Base-by-base conservation (phyloP, 2,888 invertebrate genomes). In the Hirtodrosophila confusa region DNA sequence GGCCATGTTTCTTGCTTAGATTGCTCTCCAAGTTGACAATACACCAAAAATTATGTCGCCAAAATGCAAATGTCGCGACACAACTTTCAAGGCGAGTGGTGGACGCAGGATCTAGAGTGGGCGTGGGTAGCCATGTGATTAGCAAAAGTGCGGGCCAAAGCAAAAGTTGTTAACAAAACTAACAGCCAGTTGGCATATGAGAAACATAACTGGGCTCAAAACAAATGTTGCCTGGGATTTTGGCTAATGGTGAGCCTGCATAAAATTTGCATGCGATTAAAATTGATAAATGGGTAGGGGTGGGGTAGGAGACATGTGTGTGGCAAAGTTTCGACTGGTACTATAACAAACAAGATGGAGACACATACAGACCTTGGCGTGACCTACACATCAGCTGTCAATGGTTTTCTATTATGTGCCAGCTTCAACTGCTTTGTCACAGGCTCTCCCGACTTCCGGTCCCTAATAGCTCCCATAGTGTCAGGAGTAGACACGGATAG, bases 181-280 rank as follows among this genome's bases (percentile, higher is more conserved):
- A 76, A 78, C 40, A 49, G 49, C 41, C 61, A 64, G 64, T 78
- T 69, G 69, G 48, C 69, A 73, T 63, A 78, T 73, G 63, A 69
- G 69, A 57, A 60, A 61, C 64, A 68, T 74, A 67, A 53, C 58
- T 62, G 48, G 45, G 55, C 55, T 71, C 56, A 54, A 58, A 69
- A 68, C 80, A 72, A 82, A 76, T 76, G 69, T 68, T 63, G 53
- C 37, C 57, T 53, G 49, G 56, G 58, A 49, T 51, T 43, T 66
- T 58, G 72, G 71, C 54, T 72, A 76, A 64, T 80, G 69, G 61
- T 37, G 44, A 63, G 57, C 70, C 82, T 87, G 82, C 82, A 83
- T 83, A 87, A 82, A 83, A 83, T 83, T 85, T 78, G 72, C 82
- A 83, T 83, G 71, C 61, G 68, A 87, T 83, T 83, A 85, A 72